Conservation (phyloP, 2,888 invertebrate genomes). For the Mellilla xanthometata region DNA sequence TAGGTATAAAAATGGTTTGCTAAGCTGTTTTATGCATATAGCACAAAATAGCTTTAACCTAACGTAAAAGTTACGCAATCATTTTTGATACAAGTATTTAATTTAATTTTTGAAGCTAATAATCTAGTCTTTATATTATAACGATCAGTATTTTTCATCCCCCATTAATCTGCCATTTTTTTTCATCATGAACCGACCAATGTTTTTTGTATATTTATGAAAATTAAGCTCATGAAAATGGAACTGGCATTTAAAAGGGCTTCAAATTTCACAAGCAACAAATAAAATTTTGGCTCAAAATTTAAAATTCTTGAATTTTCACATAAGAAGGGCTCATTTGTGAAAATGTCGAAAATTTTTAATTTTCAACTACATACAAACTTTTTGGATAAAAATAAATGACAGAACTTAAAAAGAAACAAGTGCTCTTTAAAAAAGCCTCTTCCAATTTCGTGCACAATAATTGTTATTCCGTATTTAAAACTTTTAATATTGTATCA, state of each 20-base stretch:
- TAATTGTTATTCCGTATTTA: slow-evolving; percentile 63
- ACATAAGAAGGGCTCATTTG: slow-evolving; percentile 67
- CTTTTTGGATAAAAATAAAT: slow-evolving; percentile 25
- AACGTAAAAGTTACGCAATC: slow-evolving; percentile 14
- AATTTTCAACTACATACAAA: slow-evolving; percentile 39
- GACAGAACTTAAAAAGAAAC: slow-evolving; percentile 19
- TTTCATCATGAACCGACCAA: slow-evolving; percentile 57
- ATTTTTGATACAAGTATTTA: slow-evolving; percentile 39
- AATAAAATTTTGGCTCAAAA: slow-evolving; percentile 33
- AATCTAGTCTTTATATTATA: slow-evolving; percentile 47
- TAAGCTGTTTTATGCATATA: slow-evolving; percentile 15
- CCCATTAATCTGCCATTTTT: slow-evolving; percentile 45
- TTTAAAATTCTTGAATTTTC: slow-evolving; percentile 55
- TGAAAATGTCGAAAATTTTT: slow-evolving; percentile 54
- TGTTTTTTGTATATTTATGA: slow-evolving; percentile 65
- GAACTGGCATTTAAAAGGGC: slow-evolving; percentile 36
- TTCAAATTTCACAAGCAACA: slow-evolving; percentile 22
- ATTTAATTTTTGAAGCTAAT: slow-evolving; percentile 46
- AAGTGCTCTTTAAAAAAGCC: slow-evolving; percentile 28
- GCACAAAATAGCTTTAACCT: slow-evolving; percentile 17
- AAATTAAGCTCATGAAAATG: slow-evolving; percentile 47
- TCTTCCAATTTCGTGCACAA: slow-evolving; percentile 41
- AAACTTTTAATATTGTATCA: slow-evolving; percentile 46
- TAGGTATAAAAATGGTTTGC: slow-evolving; percentile 12
- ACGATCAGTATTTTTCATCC: slow-evolving; percentile 45